Base-by-base conservation (phyloP, 64 coral and sea anemone species). In the Platygyra sinensis region DNA sequence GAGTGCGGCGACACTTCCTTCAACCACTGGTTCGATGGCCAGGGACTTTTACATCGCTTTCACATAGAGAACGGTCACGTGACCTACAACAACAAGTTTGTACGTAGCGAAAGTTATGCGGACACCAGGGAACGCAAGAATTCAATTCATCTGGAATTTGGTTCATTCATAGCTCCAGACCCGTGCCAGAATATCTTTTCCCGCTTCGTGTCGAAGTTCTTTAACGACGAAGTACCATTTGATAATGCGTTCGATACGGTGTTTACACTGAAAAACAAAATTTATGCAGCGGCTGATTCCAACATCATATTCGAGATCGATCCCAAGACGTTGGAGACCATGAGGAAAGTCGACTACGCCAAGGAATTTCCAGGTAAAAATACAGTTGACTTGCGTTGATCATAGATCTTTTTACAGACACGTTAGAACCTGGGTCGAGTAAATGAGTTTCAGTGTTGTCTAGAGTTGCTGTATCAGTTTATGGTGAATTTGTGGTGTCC, bases 171-270 rank as follows among this genome's bases (percentile, higher is more conserved):
- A 13, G n/a, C 69, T 18, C 96, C 93, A 39, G 96, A 98, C 75
- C 96, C 96, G 0, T 98, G 96, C 90, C 91, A 94, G 90, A 98
- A 89, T 50, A 98, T 98, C 22, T 98, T 94, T 79, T 61, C 83
- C 8, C 89, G 96, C 2, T 94, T 88, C 24, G 94, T 98, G 79
- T 89, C 96, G 36, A 86, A 89, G 31, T 98, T 75, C 28, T 92
- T 51, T 61, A 65, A 54, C 28, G 54, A 46, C 0, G 72, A 77
- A 13, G 52, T 52, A 9, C 18, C 72, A 16, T 86, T 80, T 13
- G 96, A 98, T 52, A 98, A 98, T 74, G 84, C 87, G 4, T 16
- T 86, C 3, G 93, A 92, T 3, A 92, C 88, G 29, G 67, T 94
- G 78, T 61, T 91, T 14, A 50, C 78, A 2, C 89, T 98, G 25